Evolutionary conservation across 1,140 invertebrate genomes (phyloP).

Genomic region (Drosophila jambulina): DNA sequence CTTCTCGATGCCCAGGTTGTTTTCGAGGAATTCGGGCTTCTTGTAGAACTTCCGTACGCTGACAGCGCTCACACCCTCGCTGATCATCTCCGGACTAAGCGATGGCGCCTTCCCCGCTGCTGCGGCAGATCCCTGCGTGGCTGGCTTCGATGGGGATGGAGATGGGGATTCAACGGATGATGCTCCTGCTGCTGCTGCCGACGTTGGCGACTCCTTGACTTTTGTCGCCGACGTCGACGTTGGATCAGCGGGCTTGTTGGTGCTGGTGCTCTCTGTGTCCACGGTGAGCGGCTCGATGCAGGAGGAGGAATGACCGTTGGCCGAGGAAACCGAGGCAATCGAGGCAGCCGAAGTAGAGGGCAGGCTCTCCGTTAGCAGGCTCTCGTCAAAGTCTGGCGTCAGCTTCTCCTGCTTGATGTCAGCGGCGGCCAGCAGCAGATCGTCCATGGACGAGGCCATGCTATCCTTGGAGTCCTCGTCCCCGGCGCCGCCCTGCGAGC

Average conservation of each 20-base stretch:
- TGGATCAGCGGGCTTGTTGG: constrained; percentile 5
- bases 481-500: constrained; percentile 42
- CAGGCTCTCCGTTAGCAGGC: constrained; percentile 18
- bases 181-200: neutral
- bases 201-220: constrained; percentile 12
- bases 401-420: constrained; percentile 76
- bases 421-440: constrained; percentile 55
- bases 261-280: constrained; percentile 42
- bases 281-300: constrained; percentile 65
- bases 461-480: constrained; percentile 83
- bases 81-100: constrained; percentile 77
- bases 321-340: neutral
- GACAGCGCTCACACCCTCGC: constrained; percentile 78
- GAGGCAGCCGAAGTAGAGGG: constrained; percentile 35
- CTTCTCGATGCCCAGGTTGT: constrained; percentile 84
- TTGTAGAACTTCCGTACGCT: constrained; percentile 84
- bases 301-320: constrained; percentile 50
- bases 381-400: constrained; percentile 60
- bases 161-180: neutral
- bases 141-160: neutral
- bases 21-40: constrained; percentile 83
- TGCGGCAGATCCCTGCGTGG: neutral
- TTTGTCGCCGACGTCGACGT: constrained; percentile 1
- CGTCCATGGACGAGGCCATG: constrained; percentile 77
- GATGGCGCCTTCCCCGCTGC: constrained; percentile 64